These are phyloP conservation scores for Brachyhypopomus gauderio DNA, from an alignment of 2,113 vertebrate genomes.

Conservation along the genomic window DNA sequence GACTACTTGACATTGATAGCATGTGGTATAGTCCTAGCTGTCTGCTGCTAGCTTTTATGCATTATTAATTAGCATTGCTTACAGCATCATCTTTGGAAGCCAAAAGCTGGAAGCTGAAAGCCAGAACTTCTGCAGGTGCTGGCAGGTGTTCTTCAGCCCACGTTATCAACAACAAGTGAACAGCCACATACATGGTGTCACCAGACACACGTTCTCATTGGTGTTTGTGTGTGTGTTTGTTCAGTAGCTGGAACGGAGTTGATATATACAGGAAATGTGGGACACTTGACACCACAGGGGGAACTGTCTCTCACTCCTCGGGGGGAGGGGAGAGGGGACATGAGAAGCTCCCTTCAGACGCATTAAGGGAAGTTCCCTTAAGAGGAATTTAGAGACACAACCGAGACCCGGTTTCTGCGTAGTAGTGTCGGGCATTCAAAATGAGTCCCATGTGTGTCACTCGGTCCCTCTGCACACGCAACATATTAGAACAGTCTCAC, in stretches of 20 bases:
- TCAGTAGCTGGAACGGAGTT: conserved; percentile 14
- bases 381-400: conserved; percentile 26
- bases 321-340: conserved; percentile 29
- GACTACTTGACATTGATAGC: no score
- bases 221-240: background rate
- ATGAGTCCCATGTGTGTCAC: conserved; percentile 33
- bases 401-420: conserved; percentile 36
- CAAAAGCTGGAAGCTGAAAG: background rate
- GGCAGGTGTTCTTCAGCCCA: background rate
- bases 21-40: no score
- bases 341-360: conserved; percentile 27
- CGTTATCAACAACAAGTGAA: background rate
- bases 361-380: background rate
- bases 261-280: conserved; percentile 19
- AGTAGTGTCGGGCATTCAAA: conserved; percentile 25
- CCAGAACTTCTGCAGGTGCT: background rate
- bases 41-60: no score
- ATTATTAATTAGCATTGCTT: no score
- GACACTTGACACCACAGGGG: conserved; percentile 32
- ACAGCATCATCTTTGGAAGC: background rate
- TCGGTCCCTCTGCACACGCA: conserved; percentile 12
- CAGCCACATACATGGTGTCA: background rate
- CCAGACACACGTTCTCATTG: background rate
- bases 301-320: conserved; percentile 41
- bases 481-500: background rate